Evolutionary conservation across 2,888 invertebrate species (phyloP).

Genomic region (Trissolcus japonicus): DNA sequence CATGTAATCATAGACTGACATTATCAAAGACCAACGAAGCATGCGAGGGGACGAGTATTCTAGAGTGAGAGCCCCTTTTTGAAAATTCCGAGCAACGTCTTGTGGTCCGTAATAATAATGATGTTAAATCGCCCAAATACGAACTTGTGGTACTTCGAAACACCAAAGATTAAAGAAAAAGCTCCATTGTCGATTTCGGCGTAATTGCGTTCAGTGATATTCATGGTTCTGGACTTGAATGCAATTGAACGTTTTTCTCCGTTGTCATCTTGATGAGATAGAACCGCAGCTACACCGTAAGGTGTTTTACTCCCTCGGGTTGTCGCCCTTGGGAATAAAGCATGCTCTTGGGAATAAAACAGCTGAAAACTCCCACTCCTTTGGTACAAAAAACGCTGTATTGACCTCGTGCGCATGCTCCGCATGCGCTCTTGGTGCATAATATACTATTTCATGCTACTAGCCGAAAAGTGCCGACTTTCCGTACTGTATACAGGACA

Average conservation of each 20-base stretch:
- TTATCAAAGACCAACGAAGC: neutral
- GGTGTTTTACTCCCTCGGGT: too few relatives aligned
- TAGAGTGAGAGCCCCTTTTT: constrained; percentile 16
- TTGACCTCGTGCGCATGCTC: too few relatives aligned
- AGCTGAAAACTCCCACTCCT: too few relatives aligned
- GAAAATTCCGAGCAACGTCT: constrained; percentile 61
- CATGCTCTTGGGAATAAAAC: too few relatives aligned
- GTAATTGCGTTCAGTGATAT: neutral
- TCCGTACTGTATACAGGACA: too few relatives aligned
- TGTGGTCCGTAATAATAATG: constrained; percentile 69
- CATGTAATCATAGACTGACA: neutral
- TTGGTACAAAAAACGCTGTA: too few relatives aligned
- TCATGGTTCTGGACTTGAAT: neutral
- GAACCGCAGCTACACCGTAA: neutral
- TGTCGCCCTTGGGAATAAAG: too few relatives aligned
- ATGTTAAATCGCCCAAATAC: constrained; percentile 59
- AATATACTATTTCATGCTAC: too few relatives aligned
- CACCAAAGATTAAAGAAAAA: constrained; percentile 55
- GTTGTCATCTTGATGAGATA: neutral
- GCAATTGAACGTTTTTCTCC: neutral
- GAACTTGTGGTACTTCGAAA: constrained; percentile 60
- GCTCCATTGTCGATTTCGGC: neutral
- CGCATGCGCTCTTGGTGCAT: too few relatives aligned
- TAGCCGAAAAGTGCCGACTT: too few relatives aligned
- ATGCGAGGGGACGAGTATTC: neutral